Evolutionary conservation across 2,113 vertebrate genomes (phyloP), one percentile per base, ranked within the genome.

Genomic region (Mus pahari): DNA sequence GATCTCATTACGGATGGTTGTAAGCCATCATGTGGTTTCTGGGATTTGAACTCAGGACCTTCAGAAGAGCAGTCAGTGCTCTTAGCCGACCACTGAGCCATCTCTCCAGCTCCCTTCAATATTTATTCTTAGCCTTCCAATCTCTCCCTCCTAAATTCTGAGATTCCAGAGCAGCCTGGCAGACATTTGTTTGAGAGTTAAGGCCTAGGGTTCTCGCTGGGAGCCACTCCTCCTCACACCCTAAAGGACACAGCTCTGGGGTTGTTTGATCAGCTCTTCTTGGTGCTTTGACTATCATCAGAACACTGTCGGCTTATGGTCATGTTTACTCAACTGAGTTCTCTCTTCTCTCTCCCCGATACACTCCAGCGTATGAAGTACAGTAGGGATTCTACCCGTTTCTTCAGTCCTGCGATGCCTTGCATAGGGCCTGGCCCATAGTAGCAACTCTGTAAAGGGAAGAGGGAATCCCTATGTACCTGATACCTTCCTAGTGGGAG

Each of bases 241-340:
- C 58, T 33, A 64, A 90, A 90, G 42, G 75, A 84, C 36, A 64
- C 26, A 79, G 3, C 14, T n/a, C 68, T 62, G 53, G 86, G 73
- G 39, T 62, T 68, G 79, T 86, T 14, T 90, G 78, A 90, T 48
- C 87, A 90, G 95, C n/a, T 6, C 66, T 78, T 50, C 50, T 71
- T 79, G 78, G 58, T 70, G 48, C 62, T 64, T 31, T n/a, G 14
- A 64, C 10, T n/a, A 22, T 53, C 33, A 58, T 71, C 50, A 60
- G 64, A 58, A 88, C 19, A 31, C 26, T 26, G 17, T 24, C 28
- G 53, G 39, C 64, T 87, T 17, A 62, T 11, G 22, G 42, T 68
- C 70, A 70, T 68, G 16, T 68, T 71, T 81, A 60, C 58, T 74
- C 64, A 36, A 39, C 36, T 79, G 58, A 12, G 28, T 3, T 36